These are phyloP conservation scores for Sandelia bainsii DNA, from an alignment of 2,797 vertebrate genomes.

Conservation along the genomic window DNA sequence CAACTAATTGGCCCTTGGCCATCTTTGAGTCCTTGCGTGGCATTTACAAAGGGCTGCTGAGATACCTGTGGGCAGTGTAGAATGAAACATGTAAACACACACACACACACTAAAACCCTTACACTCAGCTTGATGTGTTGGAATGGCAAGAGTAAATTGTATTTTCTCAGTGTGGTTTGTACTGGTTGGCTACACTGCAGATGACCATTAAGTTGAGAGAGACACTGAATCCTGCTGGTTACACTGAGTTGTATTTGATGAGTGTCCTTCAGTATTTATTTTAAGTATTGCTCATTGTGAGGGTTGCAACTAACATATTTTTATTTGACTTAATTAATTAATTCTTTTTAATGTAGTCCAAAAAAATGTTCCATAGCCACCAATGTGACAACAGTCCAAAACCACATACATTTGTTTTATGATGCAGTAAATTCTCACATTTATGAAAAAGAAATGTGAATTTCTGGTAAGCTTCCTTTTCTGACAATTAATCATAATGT, in stretches of 20 bases:
- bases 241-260: not conserved
- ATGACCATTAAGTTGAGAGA: constrained; percentile 24
- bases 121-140: constrained; percentile 23
- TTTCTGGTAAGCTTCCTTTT: too few species aligned
- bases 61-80: constrained; percentile 56
- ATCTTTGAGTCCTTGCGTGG: constrained; percentile 55
- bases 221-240: not conserved
- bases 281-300: not conserved
- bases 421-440: too few species aligned
- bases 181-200: constrained; percentile 34
- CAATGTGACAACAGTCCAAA: not conserved
- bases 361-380: not conserved
- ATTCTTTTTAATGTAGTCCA: too few species aligned
- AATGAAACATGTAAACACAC: constrained; percentile 40
- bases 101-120: constrained; percentile 19
- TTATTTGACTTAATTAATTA: not conserved
- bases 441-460: too few species aligned
- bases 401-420: not conserved
- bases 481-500: too few species aligned
- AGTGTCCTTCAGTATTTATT: constrained; percentile 1
- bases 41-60: constrained; percentile 68
- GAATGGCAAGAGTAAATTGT: constrained; percentile 29
- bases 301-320: not conserved
- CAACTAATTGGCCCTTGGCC: constrained; percentile 59
- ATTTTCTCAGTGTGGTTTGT: constrained; percentile 50